Evolutionary conservation across 1,140 invertebrate genomes (phyloP).

Genomic region (Dermatophagoides farinae): DNA sequence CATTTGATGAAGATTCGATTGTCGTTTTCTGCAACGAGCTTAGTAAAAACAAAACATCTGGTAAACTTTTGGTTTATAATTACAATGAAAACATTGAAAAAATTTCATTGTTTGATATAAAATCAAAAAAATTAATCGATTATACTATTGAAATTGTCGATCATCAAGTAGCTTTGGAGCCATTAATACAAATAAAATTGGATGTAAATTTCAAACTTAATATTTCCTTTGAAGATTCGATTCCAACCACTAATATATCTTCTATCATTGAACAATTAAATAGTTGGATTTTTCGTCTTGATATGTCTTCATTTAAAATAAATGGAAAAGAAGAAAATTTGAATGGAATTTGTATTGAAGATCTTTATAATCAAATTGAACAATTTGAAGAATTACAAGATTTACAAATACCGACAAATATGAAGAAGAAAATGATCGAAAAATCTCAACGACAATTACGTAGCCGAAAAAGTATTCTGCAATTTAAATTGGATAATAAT

Average conservation of each 20-base stretch:
- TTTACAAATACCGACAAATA: constrained; percentile 10
- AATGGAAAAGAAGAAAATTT: neutral
- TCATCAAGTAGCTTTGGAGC: neutral
- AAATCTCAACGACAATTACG: constrained; percentile 2
- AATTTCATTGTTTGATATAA: neutral
- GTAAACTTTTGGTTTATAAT: constrained; percentile 1
- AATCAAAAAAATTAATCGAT: constrained; percentile 1
- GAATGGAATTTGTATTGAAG: neutral
- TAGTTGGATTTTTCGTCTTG: too few species aligned
- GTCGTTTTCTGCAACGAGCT: neutral
- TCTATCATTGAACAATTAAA: too few species aligned
- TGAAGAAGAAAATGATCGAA: constrained; percentile 15
- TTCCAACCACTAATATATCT: too few species aligned
- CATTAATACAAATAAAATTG: neutral
- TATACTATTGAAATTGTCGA: neutral
- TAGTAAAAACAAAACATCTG: constrained; percentile 3
- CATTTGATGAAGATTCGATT: neutral
- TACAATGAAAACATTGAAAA: neutral
- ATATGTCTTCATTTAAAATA: neutral
- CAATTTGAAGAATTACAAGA: constrained; percentile 10
- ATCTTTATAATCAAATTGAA: constrained; percentile 7
- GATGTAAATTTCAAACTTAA: neutral
- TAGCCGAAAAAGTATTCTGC: neutral
- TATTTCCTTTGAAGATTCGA: neutral
- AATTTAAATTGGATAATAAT: neutral